Evolutionary conservation across 2,888 invertebrate species (phyloP), one percentile per base, ranked within the genome.

Genomic region (Pristionchus mayeri): DNA sequence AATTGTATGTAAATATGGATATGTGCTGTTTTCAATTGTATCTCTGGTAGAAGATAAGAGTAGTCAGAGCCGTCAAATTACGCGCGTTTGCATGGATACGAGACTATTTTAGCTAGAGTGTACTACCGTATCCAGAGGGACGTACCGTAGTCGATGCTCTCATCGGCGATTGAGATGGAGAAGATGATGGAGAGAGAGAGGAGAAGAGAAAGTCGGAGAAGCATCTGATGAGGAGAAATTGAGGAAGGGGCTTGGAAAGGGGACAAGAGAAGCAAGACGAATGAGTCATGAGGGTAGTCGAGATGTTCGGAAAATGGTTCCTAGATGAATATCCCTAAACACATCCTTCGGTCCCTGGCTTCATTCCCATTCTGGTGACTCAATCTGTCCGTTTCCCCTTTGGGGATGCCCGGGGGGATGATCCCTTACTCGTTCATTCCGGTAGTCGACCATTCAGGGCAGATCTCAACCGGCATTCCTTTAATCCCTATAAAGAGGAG

Each of bases 391-490:
- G 9, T 24, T n/a, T 71, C 71, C 40, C n/a, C 40, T n/a, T 21
- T 71, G 44, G 44, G 44, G 30, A 60, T 27, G 24, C 2, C 27
- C 27, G 13, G 27, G 67, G 71, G 71, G 71, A 71, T 71, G 18
- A 71, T 71, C 71, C 63, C 34, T 57, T 9, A 57, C 34, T 71
- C 44, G 63, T 34, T 71, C 40, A n/a, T 37, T 71, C 71, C 71
- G 71, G 71, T 40, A 71, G n/a, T 44, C 71, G 0, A 40, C 71
- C 44, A 71, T 71, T 71, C 40, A 71, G 40, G 44, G 63, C 13
- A 63, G 71, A 71, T 44, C 30, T 40, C 40, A 37, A 24, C n/a
- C 40, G 24, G n/a, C 71, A 37, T 2, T 18, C n/a, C 7, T 0
- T 9, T 44, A 71, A 71, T 71, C 71, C n/a, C 71, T 71, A 71